These are phyloP conservation scores for Scolopax bukidnonensis DNA, from an alignment of 2,797 vertebrate genomes.

Conservation along the genomic window DNA sequence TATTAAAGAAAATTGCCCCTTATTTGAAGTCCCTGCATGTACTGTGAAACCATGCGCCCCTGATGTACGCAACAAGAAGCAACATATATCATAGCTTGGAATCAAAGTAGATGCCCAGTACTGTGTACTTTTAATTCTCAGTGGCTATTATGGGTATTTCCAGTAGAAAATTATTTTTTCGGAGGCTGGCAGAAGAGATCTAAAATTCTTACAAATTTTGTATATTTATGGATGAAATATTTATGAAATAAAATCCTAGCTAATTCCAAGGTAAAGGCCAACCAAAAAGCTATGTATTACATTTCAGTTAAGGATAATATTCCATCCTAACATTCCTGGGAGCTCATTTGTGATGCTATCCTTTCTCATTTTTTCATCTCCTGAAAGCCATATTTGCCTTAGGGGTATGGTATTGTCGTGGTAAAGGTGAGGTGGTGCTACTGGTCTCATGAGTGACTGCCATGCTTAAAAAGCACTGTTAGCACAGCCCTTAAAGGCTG, in stretches of 20 bases:
- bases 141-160: neutral
- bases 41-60: neutral
- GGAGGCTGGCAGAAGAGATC: neutral
- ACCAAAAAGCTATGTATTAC: neutral
- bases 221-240: neutral
- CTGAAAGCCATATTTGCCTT: neutral
- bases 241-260: neutral
- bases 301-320: neutral
- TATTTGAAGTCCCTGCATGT: neutral
- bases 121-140: neutral
- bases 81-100: neutral
- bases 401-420: neutral
- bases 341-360: neutral
- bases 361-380: neutral
- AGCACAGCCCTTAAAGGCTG: neutral
- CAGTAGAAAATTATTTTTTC: neutral
- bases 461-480: neutral
- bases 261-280: neutral
- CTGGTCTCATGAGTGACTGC: neutral
- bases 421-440: neutral
- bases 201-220: neutral
- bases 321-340: neutral
- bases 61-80: neutral
- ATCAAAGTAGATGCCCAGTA: neutral
- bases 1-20: neutral